These are phyloP conservation scores for Parascotia fuliginaria DNA, from an alignment of 2,888 invertebrate genomes.

Conservation along the genomic window DNA sequence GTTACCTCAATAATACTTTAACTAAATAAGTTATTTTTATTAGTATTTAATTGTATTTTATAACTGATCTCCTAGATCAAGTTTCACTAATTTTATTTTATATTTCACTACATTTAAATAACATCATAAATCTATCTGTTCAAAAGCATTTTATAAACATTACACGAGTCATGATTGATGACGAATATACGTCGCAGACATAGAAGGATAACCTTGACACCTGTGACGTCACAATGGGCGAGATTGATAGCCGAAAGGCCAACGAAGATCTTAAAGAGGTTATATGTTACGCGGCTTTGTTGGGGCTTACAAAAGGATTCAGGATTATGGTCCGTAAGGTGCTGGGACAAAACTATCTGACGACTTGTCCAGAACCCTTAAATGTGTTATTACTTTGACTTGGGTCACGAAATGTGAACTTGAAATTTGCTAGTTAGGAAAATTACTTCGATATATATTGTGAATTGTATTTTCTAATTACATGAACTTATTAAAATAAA, in stretches of 20 bases:
- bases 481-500: too few relatives aligned
- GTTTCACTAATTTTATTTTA: too few relatives aligned
- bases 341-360: slow-evolving; percentile 29
- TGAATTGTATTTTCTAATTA: too few relatives aligned
- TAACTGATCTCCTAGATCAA: too few relatives aligned
- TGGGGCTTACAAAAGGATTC: slow-evolving; percentile 21
- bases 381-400: slow-evolving; percentile 30
- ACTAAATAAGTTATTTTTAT: too few relatives aligned
- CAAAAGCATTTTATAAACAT: slow-evolving; percentile 4
- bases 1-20: too few relatives aligned
- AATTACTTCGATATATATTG: not conserved
- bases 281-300: slow-evolving; percentile 37
- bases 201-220: slow-evolving; percentile 60
- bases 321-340: slow-evolving; percentile 26
- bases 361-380: slow-evolving; percentile 17
- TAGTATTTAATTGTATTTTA: too few relatives aligned
- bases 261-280: slow-evolving; percentile 41
- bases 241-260: slow-evolving; percentile 57
- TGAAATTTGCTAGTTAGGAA: slow-evolving; percentile 7
- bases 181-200: slow-evolving; percentile 12
- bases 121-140: too few relatives aligned
- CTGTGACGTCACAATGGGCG: slow-evolving; percentile 57
- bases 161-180: slow-evolving; percentile 40
- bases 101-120: not conserved
- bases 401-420: slow-evolving; percentile 1